Conservation (phyloP, 2,797 vertebrate species). For the Apogon talboti region DNA sequence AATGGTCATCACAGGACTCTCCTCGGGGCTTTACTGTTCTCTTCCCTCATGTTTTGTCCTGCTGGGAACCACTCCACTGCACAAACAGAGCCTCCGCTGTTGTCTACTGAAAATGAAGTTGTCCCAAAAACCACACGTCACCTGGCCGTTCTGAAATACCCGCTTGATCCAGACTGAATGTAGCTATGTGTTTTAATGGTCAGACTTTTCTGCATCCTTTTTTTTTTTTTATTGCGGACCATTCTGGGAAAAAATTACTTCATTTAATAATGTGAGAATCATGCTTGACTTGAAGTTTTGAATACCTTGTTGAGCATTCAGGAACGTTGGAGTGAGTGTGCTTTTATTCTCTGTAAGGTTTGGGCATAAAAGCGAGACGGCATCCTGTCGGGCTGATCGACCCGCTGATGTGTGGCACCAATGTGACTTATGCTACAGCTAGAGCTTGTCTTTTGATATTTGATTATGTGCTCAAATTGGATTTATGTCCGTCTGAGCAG, state of each 20-base stretch:
- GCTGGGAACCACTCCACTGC: slow-evolving; percentile 23
- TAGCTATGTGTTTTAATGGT: slow-evolving; percentile 55
- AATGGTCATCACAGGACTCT: slow-evolving; percentile 46
- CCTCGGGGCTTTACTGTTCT: slow-evolving; percentile 48
- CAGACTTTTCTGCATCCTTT: slow-evolving; percentile 54
- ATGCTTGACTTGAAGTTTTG: slow-evolving; percentile 60
- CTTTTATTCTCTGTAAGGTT: slow-evolving; percentile 63
- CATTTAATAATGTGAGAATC: slow-evolving; percentile 66
- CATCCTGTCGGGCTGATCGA: slow-evolving; percentile 66
- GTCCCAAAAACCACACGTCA: slow-evolving; percentile 45
- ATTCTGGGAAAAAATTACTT: slow-evolving; percentile 36
- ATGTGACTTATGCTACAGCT: slow-evolving; percentile 64
- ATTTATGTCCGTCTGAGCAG: slow-evolving; percentile 76
- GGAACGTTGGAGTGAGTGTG: slow-evolving; percentile 62
- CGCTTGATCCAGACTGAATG: slow-evolving; percentile 56
- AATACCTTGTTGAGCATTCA: slow-evolving; percentile 68
- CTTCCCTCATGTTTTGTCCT: slow-evolving; percentile 32
- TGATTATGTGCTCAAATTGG: slow-evolving; percentile 68
- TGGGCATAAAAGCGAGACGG: slow-evolving; percentile 60
- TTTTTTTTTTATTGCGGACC: slow-evolving; percentile 49
- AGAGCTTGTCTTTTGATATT: slow-evolving; percentile 73
- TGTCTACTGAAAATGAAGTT: slow-evolving; percentile 40
- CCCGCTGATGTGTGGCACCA: slow-evolving; percentile 60
- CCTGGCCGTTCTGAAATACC: slow-evolving; percentile 47
- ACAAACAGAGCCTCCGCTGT: slow-evolving; percentile 58